phyloP scores from a whole-genome alignment of 2,888 invertebrate genomes.

The Thalpophila matura region DNA sequence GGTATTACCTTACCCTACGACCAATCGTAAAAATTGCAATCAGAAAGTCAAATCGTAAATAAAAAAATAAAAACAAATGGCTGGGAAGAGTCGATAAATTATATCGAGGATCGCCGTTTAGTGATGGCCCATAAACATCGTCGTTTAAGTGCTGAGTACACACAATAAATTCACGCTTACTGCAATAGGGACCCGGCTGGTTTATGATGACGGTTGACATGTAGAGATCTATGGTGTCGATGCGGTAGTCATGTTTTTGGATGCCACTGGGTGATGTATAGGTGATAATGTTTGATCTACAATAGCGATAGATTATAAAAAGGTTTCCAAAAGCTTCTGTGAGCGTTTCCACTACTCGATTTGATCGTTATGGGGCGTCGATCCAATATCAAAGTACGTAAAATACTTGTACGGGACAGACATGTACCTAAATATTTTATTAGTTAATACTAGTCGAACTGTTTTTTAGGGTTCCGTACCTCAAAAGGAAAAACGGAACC shows the following conservation, averaged over 20 bases:
- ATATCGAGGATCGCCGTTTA: slow-evolving; percentile 61
- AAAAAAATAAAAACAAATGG: slow-evolving; percentile 55
- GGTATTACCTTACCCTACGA: slow-evolving; percentile 9
- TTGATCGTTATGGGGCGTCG: too few relatives aligned
- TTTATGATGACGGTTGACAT: slow-evolving; percentile 58
- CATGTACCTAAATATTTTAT: too few relatives aligned
- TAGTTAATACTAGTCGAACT: too few relatives aligned
- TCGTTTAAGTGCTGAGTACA: slow-evolving; percentile 49
- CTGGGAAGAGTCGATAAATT: slow-evolving; percentile 59
- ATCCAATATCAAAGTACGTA: too few relatives aligned
- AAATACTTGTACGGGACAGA: too few relatives aligned
- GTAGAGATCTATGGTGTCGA: slow-evolving; percentile 41
- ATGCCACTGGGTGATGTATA: not conserved
- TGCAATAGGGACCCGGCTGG: slow-evolving; percentile 29
- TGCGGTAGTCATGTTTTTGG: slow-evolving; percentile 11
- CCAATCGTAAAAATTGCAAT: slow-evolving; percentile 53
- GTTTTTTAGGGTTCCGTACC: too few relatives aligned
- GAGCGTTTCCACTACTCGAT: too few relatives aligned
- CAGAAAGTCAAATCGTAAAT: slow-evolving; percentile 53
- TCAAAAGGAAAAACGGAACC: too few relatives aligned
- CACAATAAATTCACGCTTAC: slow-evolving; percentile 51
- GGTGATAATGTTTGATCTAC: slow-evolving; percentile 6
- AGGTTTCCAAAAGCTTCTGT: not conserved
- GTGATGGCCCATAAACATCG: slow-evolving; percentile 54
- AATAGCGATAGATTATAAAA: not conserved